Evolutionary conservation across 1,140 invertebrate species (phyloP).

Genomic region (Zaprionus lachaisei): DNA sequence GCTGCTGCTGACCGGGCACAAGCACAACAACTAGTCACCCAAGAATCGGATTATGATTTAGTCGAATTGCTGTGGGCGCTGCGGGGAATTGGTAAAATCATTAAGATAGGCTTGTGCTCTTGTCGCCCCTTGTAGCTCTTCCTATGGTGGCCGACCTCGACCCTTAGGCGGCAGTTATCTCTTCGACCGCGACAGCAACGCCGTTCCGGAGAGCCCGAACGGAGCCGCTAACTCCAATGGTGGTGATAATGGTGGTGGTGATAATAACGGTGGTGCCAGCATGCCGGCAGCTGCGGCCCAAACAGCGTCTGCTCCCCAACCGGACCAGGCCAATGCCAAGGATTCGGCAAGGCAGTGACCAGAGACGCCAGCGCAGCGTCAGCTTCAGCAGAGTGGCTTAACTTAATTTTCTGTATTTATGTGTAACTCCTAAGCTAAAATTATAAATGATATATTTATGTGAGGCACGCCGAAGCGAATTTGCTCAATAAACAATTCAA

Average conservation of each 20-base stretch:
- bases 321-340: conserved; percentile 31
- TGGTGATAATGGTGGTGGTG: conserved; percentile 58
- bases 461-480: conserved; percentile 40
- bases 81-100: conserved; percentile 67
- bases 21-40: conserved; percentile 3
- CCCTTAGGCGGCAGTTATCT: conserved; percentile 83
- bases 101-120: conserved; percentile 82
- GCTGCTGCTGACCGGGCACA: conserved; percentile 34
- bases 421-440: conserved; percentile 69
- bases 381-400: conserved; percentile 44
- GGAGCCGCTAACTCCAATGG: conserved; percentile 52
- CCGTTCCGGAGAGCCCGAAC: conserved; percentile 58
- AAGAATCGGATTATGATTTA: background rate
- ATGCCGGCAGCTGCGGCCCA: conserved; percentile 71
- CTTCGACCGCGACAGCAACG: conserved; percentile 76
- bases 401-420: conserved; percentile 69
- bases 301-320: conserved; percentile 45
- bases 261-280: conserved; percentile 42
- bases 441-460: conserved; percentile 59
- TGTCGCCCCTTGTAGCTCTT: conserved; percentile 84
- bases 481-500: conserved; percentile 77
- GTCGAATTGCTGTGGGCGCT: conserved; percentile 16
- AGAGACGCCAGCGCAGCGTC: conserved; percentile 8
- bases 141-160: conserved; percentile 82
- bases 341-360: conserved; percentile 39